Evolutionary conservation across 2,888 invertebrate species (phyloP), one percentile per base, ranked within the genome.

Genomic region (Ferdinandea cuprea): DNA sequence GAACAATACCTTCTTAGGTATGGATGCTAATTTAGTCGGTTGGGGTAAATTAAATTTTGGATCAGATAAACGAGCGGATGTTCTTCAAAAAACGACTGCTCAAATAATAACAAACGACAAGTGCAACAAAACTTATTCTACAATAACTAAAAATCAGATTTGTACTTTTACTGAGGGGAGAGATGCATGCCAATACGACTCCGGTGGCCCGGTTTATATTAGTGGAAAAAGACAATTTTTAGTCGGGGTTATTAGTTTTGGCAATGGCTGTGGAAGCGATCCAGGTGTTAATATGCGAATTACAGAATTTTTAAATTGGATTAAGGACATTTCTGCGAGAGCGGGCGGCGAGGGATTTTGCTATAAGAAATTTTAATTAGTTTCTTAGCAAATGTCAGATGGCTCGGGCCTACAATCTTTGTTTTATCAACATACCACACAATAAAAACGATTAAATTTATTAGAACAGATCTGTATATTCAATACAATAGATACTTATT

Each of bases 381-480:
- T 11, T 35, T n/a, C n/a, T n/a, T n/a, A n/a, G n/a, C n/a, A n/a
- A n/a, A n/a, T n/a, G n/a, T n/a, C n/a, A n/a, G n/a, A n/a, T n/a
- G n/a, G n/a, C n/a, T n/a, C n/a, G n/a, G n/a, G n/a, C n/a, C n/a
- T n/a, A n/a, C n/a, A n/a, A n/a, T n/a, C n/a, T n/a, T n/a, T n/a
- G n/a, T n/a, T n/a, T n/a, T n/a, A n/a, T n/a, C n/a, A n/a, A n/a
- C n/a, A n/a, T n/a, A n/a, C n/a, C n/a, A n/a, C 19, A 19, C 6
- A 17, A 17, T 13, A n/a, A 32, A 61, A 61, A 19, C 50, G 40
- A 30, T 1, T 46, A 6, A 1, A 17, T 2, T 25, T 42, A 40
- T 30, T 71, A 37, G 30, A 71, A 71, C 71, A 71, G 42, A 37
- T 40, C 3, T 50, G 17, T 54, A 71, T 52, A 72, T 63, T 63